These are phyloP conservation scores for Dasysyrphus tricinctus DNA, from an alignment of 2,888 invertebrate genomes.

Conservation along the genomic window DNA sequence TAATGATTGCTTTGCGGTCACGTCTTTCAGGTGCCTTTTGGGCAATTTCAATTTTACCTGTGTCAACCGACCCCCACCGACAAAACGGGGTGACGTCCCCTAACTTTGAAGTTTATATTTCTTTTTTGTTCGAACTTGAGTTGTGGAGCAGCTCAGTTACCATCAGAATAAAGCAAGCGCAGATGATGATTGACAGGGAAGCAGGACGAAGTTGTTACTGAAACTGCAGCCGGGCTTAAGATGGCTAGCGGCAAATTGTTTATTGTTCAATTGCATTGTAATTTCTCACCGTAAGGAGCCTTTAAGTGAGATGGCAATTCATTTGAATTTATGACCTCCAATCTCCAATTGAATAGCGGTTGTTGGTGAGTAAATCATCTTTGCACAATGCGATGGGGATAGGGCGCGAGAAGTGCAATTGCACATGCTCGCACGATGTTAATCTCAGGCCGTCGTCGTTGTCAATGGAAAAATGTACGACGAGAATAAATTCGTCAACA, in stretches of 20 bases:
- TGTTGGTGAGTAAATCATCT: slow-evolving; percentile 56
- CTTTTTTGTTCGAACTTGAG: not conserved
- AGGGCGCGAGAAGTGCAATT: slow-evolving; percentile 21
- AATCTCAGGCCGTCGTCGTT: slow-evolving; percentile 11
- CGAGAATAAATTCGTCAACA: slow-evolving; percentile 51
- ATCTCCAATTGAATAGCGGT: slow-evolving; percentile 48
- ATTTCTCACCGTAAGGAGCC: slow-evolving; percentile 37
- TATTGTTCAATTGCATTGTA: slow-evolving; percentile 62
- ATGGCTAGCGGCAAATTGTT: slow-evolving; percentile 50
- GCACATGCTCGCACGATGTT: slow-evolving; percentile 55
- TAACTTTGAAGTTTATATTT: slow-evolving; percentile 36
- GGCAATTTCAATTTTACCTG: slow-evolving; percentile 26
- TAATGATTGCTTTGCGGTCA: slow-evolving; percentile 71
- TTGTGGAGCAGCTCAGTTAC: slow-evolving; percentile 1
- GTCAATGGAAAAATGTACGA: not conserved
- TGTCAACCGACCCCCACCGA: slow-evolving; percentile 29
- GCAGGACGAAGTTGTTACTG: not conserved
- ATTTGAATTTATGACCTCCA: slow-evolving; percentile 48
- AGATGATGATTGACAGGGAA: slow-evolving; percentile 53
- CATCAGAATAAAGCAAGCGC: not conserved
- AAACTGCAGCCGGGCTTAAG: slow-evolving; percentile 31
- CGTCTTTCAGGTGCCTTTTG: slow-evolving; percentile 73
- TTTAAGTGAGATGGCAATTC: slow-evolving; percentile 36
- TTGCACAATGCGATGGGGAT: not conserved
- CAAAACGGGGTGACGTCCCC: slow-evolving; percentile 40